Evolutionary conservation across 2,888 invertebrate species (phyloP), one percentile per base, ranked within the genome.

Genomic region (Alcis repandata): DNA sequence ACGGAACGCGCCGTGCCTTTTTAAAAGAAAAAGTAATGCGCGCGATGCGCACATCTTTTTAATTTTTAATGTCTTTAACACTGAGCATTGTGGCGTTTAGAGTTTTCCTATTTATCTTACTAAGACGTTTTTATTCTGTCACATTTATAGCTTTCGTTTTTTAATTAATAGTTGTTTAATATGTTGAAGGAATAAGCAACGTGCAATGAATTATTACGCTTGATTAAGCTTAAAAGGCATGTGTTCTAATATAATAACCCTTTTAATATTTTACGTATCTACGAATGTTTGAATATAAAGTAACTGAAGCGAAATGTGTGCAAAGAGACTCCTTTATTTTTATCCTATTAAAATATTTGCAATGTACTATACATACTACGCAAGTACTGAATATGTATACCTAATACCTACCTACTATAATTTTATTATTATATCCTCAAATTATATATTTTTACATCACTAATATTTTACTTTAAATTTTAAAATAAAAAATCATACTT

Each of bases 221-320:
- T 41, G 46, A 36, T 54, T 59, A 52, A 17, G 43, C 59, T 36
- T 59, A 33, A 41, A 64, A 27, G 49, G 49, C 0, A 43, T 43
- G 27, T 49, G 27, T 59, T 54, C 59, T 36, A 59, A 59, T 43
- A 63, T 41, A 59, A 59, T 43, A 53, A 64, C 11, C 43, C 19
- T 43, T 41, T 11, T 10, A 41, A 58, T 63, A 41, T 59, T 49
- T 59, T 49, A 43, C 22, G 41, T 27, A 22, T 13, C 36, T 41
- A 27, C 22, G 15, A 59, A 59, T 43, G 32, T 40, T 52, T 46
- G 17, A 48, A 54, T 54, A 19, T 46, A 22, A 49, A 9, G 11
- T 22, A 17, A 20, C n/a, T 7, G 7, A 1, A 51, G 54, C n/a
- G 40, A 53, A 38, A 38, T 52, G 38, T 46, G 9, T 2, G n/a